Percentiles rank a stretch among this genome's conserved stretches.
Conservation (phyloP, 1,140 invertebrate species). For the Drosophila sulfurigaster region DNA sequence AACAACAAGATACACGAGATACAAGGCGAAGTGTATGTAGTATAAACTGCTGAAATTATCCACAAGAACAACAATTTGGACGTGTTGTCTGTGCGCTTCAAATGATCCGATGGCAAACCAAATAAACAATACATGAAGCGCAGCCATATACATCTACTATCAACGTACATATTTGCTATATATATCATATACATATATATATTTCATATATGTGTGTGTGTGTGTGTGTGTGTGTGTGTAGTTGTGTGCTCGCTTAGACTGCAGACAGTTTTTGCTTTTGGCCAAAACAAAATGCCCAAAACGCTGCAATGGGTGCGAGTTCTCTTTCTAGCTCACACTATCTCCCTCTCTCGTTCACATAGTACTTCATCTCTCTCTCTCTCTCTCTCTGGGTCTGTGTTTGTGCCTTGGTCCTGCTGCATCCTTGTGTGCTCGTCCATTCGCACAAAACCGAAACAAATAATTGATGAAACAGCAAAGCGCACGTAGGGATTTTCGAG, state of each 20-base stretch:
- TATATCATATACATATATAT: conserved; percentile 4
- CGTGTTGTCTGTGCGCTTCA: conserved; percentile 32
- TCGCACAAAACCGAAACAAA: conserved; percentile 62
- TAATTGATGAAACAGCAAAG: conserved; percentile 66
- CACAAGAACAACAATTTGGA: conserved; percentile 33
- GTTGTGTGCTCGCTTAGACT: conserved; percentile 3
- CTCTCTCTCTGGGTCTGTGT: conserved; percentile 1
- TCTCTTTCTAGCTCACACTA: not conserved
- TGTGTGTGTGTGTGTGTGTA: not conserved
- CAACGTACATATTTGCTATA: not conserved
- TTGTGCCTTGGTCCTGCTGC: conserved; percentile 11
- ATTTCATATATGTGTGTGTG: conserved; percentile 9
- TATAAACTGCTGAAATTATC: conserved; percentile 44
- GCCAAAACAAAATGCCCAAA: conserved; percentile 51
- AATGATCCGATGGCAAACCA: conserved; percentile 37
- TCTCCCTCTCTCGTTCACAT: not conserved
- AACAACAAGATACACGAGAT: not conserved
- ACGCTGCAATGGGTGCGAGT: conserved; percentile 17
- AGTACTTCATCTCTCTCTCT: not conserved
- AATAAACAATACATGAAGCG: conserved; percentile 30
- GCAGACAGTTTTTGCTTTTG: conserved; percentile 43
- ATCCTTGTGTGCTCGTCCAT: conserved; percentile 50
- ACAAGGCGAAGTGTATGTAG: not conserved
- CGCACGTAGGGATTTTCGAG: conserved; percentile 61
- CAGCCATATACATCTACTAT: conserved; percentile 20